phyloP scores from a whole-genome alignment of 2,888 invertebrate species.

The Machimus atricapillus region DNA sequence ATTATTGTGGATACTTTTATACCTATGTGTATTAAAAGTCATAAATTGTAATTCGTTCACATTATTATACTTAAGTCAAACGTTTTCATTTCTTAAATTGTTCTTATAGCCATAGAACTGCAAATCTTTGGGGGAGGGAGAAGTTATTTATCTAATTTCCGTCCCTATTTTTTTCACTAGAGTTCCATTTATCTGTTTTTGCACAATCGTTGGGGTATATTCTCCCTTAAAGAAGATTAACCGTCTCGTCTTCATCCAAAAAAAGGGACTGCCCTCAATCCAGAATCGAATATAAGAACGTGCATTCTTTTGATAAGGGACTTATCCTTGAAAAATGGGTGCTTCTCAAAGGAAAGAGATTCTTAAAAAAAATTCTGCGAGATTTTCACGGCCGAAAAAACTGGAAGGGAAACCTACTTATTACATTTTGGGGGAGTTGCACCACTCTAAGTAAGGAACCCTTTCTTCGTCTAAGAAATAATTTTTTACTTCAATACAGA shows the following conservation, averaged over 20 bases:
- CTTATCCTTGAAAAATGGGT: not conserved
- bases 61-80: not conserved
- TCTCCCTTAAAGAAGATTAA: not conserved
- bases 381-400: not conserved
- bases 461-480: not conserved
- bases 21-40: too few species aligned
- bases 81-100: not conserved
- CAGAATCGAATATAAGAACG: not conserved
- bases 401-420: not conserved
- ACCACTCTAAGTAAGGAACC: not conserved
- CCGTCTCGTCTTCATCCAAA: not conserved
- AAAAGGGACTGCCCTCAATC: not conserved
- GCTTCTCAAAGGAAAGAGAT: not conserved
- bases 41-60: not conserved
- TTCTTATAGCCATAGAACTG: not conserved
- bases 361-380: not conserved
- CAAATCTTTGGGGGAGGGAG: not conserved
- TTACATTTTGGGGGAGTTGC: not conserved
- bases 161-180: not conserved
- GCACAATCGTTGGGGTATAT: not conserved
- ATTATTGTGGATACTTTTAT: too few species aligned
- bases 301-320: not conserved
- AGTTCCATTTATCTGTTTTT: not conserved
- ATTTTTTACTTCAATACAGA: not conserved
- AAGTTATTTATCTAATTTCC: not conserved